Conservation (phyloP, 1,140 invertebrate species). For the Drosophila nebulosa region DNA sequence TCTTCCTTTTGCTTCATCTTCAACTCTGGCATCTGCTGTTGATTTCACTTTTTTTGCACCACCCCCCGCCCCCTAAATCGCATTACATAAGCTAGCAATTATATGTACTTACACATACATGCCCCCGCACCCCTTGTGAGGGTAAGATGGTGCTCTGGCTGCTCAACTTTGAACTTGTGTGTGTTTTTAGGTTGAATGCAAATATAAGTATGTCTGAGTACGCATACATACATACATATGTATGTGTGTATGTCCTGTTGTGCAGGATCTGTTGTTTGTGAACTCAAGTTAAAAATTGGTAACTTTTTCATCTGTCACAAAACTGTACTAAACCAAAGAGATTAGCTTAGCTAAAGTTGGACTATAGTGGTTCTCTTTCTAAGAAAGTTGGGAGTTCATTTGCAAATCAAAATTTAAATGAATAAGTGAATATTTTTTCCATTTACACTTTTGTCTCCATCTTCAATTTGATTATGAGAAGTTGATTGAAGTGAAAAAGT, state of each 20-base stretch:
- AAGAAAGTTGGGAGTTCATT: no score
- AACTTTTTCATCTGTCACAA: neutral
- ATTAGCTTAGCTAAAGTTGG: no score
- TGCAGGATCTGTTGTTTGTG: neutral
- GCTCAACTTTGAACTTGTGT: neutral
- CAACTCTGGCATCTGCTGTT: neutral
- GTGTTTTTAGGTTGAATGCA: conserved; percentile 1
- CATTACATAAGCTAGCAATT: neutral
- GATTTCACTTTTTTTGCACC: conserved; percentile 2
- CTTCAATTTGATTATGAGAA: neutral
- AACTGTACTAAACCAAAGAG: neutral
- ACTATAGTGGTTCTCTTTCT: no score
- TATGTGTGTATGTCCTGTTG: neutral
- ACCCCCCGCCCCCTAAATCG: neutral
- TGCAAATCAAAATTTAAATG: no score
- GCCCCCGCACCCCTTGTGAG: neutral
- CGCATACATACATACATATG: neutral
- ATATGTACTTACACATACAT: neutral
- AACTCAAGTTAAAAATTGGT: neutral
- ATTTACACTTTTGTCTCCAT: neutral
- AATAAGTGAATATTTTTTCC: no score
- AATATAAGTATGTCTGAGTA: conserved; percentile 1
- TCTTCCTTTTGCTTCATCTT: neutral
- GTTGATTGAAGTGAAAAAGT: neutral
- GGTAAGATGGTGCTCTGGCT: neutral